Conservation (phyloP, 2,113 vertebrate species). For the Mixornis gularis region DNA sequence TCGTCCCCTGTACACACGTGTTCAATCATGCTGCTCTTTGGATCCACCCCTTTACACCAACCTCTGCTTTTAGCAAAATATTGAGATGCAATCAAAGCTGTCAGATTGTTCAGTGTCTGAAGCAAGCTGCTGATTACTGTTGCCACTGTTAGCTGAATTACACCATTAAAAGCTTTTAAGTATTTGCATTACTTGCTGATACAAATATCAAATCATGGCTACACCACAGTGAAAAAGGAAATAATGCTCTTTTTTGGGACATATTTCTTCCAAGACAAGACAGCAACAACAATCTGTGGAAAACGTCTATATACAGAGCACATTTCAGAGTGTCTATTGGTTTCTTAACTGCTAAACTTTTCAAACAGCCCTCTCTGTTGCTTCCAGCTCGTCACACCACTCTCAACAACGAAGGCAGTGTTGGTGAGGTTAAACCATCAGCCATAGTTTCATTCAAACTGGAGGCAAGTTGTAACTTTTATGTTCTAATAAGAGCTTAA, state of each 20-base stretch:
- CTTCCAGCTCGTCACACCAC: background rate
- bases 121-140: constrained; percentile 31
- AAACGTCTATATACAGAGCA: background rate
- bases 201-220: constrained; percentile 43
- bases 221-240: background rate
- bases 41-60: background rate
- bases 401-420: background rate
- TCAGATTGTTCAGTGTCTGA: constrained; percentile 35
- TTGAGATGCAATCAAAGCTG: constrained; percentile 44
- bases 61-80: constrained; percentile 47
- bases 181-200: constrained; percentile 28
- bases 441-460: background rate
- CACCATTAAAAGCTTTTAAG: constrained; percentile 33
- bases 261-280: constrained; percentile 1
- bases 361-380: background rate
- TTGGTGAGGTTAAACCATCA: background rate
- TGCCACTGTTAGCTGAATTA: constrained; percentile 38
- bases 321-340: background rate
- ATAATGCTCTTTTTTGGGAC: background rate
- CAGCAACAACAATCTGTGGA: background rate
- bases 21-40: background rate
- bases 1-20: background rate
- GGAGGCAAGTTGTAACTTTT: background rate
- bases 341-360: constrained; percentile 18
- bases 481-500: background rate